Base-by-base conservation (phyloP, 2,888 invertebrate species). In the Diarsia rubi region DNA sequence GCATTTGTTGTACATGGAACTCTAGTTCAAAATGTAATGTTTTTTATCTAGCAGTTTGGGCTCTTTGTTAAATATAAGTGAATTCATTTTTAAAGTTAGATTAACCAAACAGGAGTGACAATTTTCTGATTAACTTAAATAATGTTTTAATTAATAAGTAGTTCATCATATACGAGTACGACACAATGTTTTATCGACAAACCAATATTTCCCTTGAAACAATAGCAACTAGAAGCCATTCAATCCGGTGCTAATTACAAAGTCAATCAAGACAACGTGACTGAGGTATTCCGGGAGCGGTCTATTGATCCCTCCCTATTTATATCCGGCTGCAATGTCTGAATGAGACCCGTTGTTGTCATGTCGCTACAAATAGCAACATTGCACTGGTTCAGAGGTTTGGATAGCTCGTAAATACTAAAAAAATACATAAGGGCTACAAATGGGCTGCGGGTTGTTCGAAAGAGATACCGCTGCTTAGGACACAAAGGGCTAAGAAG, bases 231-330 rank as follows among this genome's bases (percentile, higher is more conserved):
- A 66, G 67, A 64, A 44, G 19, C 24, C 45, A 68, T 66, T 45
- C 21, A 54, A 57, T 66, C 60, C 54, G n/a, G n/a, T 16, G 21
- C 44, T 71, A 59, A 82, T 82, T 73, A 78, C 71, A 63, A 63
- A 79, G 68, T 68, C 68, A 82, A 70, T 70, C 70, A 79, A 81
- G 81, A 60, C 60, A 66, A 31, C 64, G 47, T 66, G 70, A 62
- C 60, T 27, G 54, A 71, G 42, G 77, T 81, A 82, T 72, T 79
- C 59, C 62, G n/a, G 37, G 69, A 44, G 67, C 63, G 52, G 27
- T 21, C 14, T 71, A 82, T 82, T 63, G 83, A 82, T 82, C 62
- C 37, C 24, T 31, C 19, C 62, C 52, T 82, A 75, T 82, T 69
- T 79, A 67, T 68, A 69, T 37, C 60, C 37, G 42, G 24, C 42